Evolutionary conservation across 2,888 invertebrate species (phyloP), one percentile per base, ranked within the genome.

Genomic region (Vanessa cardui): DNA sequence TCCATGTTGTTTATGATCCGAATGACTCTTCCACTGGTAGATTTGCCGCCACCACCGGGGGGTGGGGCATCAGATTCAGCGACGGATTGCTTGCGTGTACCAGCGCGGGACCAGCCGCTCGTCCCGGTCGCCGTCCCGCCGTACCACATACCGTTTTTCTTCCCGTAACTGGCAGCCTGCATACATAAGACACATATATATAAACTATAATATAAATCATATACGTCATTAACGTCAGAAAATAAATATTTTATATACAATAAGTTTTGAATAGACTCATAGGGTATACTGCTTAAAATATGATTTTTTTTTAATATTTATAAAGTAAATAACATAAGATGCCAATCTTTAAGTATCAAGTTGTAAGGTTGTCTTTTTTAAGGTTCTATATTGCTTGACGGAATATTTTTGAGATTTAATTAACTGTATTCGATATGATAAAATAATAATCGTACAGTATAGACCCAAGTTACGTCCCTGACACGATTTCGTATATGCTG

Each of bases 1-100:
- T 98, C 97, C 94, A 96, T 95, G 86, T 98, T 98, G 89, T 98
- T 98, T 83, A 98, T 97, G 83, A 99, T 97, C 77, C 98, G 94
- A 84, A 99, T 98, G 77, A 98, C 96, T 77, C 97, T 94, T 60
- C 97, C 96, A 70, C 97, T 96, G 77, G 96, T 95, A 15, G 97
- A 96, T 80, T 97, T 97, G 83, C 95, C 94, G 83, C 95, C 94
- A 72, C 80, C 79, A 89, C 94, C 82, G 1, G 95, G 94, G 1
- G 95, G 95, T 64, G 96, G 96, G 59, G 95, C 95, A 80, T 96
- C 96, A 64, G 96, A 95, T 88, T 97, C 97, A 74, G 95, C 96
- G 77, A 97, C 96, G 73, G 97, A 96, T 76, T 96, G 96, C 91
- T 97, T 97, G 76, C 97, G 94, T 77, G 96, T 96, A 69, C 95